Conservation (phyloP, 2,888 invertebrate species). For the Gonocerus acuteangulatus region DNA sequence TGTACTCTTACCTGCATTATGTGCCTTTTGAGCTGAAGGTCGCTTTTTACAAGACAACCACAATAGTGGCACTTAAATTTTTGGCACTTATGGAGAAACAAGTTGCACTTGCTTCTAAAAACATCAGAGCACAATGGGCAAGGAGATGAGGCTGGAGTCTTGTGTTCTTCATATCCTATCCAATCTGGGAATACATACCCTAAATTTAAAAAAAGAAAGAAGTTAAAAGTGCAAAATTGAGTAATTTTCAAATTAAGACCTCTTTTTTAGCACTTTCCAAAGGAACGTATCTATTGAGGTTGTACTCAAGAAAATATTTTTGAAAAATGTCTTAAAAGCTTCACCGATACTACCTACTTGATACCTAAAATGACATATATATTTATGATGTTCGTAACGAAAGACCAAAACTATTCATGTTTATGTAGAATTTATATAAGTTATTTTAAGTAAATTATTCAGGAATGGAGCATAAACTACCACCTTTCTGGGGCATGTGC, state of each 20-base stretch:
- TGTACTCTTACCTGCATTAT: neutral
- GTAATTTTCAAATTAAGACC: neutral
- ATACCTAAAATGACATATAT: no score
- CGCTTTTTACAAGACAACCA: neutral
- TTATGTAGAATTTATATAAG: no score
- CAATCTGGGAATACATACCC: constrained; percentile 5
- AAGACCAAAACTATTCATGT: no score
- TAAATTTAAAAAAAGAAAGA: neutral
- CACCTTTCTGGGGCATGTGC: no score
- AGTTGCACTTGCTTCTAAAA: constrained; percentile 1
- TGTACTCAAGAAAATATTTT: no score
- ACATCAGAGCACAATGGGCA: constrained; percentile 2
- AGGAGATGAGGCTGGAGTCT: neutral
- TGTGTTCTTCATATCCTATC: constrained; percentile 6
- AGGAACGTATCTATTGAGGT: no score
- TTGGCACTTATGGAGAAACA: neutral
- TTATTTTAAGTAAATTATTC: no score
- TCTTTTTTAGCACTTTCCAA: no score
- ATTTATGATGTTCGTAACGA: no score
- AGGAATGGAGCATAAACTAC: no score
- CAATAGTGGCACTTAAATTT: constrained; percentile 1
- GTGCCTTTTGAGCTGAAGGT: neutral
- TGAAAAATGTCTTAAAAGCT: no score
- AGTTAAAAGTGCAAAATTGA: neutral
- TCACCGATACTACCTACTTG: no score